A percentile compares a stretch with the other conserved stretches of the same genome.
phyloP scores from a whole-genome alignment of 2,888 invertebrate genomes.

The Azorinus chamasolen region DNA sequence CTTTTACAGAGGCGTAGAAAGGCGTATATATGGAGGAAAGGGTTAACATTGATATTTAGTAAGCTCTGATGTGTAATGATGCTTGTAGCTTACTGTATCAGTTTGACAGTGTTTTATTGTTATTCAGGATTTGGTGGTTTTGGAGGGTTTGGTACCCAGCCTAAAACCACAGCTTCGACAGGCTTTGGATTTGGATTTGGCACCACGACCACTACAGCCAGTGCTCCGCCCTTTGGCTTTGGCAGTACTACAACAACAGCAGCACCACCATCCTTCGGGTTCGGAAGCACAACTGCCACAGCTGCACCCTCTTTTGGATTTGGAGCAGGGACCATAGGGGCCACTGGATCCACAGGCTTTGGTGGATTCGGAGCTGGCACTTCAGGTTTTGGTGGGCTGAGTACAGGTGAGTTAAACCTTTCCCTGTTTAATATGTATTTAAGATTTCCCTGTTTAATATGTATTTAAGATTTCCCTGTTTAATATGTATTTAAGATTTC shows the following conservation, averaged over 20 bases:
- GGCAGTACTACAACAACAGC: constrained; percentile 31
- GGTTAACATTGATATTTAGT: too few species aligned
- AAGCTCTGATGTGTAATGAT: too few species aligned
- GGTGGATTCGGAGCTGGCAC: constrained; percentile 62
- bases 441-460: too few species aligned
- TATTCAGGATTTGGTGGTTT: too few species aligned
- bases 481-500: too few species aligned
- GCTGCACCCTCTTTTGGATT: constrained; percentile 43
- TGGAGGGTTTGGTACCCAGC: constrained; percentile 27
- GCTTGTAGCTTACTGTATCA: too few species aligned
- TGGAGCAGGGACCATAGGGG: constrained; percentile 21
- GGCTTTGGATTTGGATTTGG: constrained; percentile 37
- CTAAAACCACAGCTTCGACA: constrained; percentile 39
- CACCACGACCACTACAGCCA: constrained; percentile 12
- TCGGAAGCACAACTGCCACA: constrained; percentile 33
- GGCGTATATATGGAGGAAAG: too few species aligned
- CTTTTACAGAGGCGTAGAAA: too few species aligned
- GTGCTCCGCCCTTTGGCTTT: constrained; percentile 26
- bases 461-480: too few species aligned
- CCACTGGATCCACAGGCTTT: constrained; percentile 53
- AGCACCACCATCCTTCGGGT: constrained; percentile 35
- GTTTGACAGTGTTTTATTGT: too few species aligned
- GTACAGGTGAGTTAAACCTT: too few species aligned
- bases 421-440: too few species aligned
- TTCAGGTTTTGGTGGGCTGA: constrained; percentile 29